phyloP scores from a whole-genome alignment of 2,797 vertebrate genomes.

The Dipus sagitta region DNA sequence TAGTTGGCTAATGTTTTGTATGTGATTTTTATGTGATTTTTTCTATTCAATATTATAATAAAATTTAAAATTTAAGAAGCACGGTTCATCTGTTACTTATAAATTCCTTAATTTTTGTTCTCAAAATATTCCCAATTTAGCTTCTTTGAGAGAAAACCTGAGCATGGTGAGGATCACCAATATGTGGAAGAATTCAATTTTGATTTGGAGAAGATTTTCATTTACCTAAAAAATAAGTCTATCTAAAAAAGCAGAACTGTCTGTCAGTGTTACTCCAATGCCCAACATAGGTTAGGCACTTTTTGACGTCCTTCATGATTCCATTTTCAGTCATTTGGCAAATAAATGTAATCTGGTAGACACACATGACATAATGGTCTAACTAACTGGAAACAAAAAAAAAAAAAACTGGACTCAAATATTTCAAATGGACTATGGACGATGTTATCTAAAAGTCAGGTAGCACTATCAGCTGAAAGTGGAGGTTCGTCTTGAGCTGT shows the following conservation, averaged over 20 bases:
- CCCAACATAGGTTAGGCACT: rapidly evolving
- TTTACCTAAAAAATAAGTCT: background rate
- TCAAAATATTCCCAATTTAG: background rate
- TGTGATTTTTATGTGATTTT: background rate
- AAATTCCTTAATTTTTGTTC: background rate
- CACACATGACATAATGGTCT: background rate
- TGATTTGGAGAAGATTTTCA: background rate
- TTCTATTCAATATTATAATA: background rate
- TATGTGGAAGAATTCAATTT: background rate
- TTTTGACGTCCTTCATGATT: background rate
- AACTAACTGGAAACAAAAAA: background rate
- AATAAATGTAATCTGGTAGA: background rate
- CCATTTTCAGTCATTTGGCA: background rate
- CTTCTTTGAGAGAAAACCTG: too few species aligned
- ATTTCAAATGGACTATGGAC: background rate
- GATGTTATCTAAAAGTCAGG: background rate
- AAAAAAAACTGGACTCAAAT: background rate
- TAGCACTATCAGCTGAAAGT: too few species aligned
- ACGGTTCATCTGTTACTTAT: background rate
- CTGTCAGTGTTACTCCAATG: too few species aligned
- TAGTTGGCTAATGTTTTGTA: background rate
- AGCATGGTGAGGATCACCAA: background rate
- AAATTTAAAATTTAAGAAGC: background rate
- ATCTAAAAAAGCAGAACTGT: background rate
- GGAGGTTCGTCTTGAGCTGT: background rate